Evolutionary conservation across 2,797 vertebrate species (phyloP).

Genomic region (Basileuterus tristriatus): DNA sequence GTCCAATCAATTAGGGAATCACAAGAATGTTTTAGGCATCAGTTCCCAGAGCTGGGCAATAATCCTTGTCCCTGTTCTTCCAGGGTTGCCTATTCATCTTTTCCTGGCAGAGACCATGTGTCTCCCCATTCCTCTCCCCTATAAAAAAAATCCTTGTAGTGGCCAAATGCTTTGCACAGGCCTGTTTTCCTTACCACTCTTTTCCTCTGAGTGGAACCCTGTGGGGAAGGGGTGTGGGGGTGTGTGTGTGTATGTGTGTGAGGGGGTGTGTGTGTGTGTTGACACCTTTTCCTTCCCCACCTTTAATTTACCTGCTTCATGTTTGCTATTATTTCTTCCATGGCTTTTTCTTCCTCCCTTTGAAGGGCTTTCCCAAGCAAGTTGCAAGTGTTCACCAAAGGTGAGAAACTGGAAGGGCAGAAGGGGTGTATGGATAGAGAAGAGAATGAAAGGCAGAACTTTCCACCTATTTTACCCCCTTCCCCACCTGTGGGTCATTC

Average conservation of each 20-base stretch:
- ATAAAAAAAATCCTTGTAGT: neutral
- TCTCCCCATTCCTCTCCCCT: neutral
- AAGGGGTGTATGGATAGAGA: neutral
- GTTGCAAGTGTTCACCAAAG: neutral
- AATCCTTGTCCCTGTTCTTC: constrained; percentile 59
- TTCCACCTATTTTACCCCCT: neutral
- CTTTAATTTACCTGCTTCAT: neutral
- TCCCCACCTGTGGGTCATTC: neutral
- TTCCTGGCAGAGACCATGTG: constrained; percentile 23
- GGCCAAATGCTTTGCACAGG: neutral
- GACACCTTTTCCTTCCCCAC: neutral
- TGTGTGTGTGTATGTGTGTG: no score
- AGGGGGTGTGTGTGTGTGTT: neutral
- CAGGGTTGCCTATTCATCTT: constrained; percentile 65
- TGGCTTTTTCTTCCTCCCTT: neutral
- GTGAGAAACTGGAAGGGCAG: neutral
- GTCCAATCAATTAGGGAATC: constrained; percentile 63
- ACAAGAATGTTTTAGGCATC: constrained; percentile 62
- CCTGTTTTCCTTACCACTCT: neutral
- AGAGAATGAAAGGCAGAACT: neutral
- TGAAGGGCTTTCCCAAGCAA: neutral
- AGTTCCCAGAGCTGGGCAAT: constrained; percentile 61
- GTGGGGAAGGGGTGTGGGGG: neutral
- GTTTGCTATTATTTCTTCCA: neutral
- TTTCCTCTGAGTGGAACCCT: neutral